phyloP scores from a whole-genome alignment of 2,888 invertebrate genomes.

The Lomographa bimaculata region DNA sequence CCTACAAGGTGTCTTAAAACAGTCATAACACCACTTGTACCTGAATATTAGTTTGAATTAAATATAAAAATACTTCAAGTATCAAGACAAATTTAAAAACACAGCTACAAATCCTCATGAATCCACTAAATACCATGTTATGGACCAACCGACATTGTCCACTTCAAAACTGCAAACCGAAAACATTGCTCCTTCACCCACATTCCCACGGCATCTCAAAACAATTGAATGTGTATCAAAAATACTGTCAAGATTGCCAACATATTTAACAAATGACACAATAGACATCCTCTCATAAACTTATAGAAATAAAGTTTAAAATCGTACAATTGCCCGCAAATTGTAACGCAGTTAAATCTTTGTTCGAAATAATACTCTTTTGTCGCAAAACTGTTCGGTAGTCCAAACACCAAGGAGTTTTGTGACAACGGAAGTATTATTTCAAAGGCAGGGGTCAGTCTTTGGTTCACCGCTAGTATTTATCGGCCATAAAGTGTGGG shows the following conservation, averaged over 20 bases:
- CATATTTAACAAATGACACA: background rate
- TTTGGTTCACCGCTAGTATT: constrained; percentile 51
- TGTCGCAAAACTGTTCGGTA: constrained; percentile 42
- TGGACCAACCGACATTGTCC: constrained; percentile 66
- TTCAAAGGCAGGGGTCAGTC: constrained; percentile 59
- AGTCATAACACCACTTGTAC: no score
- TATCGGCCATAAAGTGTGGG: constrained; percentile 44
- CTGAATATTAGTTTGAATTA: no score
- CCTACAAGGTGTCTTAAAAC: no score
- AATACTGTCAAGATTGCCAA: constrained; percentile 49
- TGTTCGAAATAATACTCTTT: constrained; percentile 38
- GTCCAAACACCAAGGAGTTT: constrained; percentile 69
- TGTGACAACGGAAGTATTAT: constrained; percentile 57
- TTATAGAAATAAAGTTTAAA: constrained; percentile 28
- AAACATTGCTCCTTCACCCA: constrained; percentile 46
- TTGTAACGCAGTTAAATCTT: constrained; percentile 1
- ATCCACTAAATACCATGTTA: constrained; percentile 68
- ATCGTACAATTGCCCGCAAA: constrained; percentile 3
- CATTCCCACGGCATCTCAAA: constrained; percentile 69
- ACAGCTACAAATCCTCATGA: constrained; percentile 25
- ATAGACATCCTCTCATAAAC: background rate
- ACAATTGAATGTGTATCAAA: constrained; percentile 66
- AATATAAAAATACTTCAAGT: constrained; percentile 45
- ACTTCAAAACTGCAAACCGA: constrained; percentile 54
- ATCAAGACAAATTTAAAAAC: constrained; percentile 51